phyloP scores from a whole-genome alignment of 2,888 invertebrate species.

The Drosophila birchii region DNA sequence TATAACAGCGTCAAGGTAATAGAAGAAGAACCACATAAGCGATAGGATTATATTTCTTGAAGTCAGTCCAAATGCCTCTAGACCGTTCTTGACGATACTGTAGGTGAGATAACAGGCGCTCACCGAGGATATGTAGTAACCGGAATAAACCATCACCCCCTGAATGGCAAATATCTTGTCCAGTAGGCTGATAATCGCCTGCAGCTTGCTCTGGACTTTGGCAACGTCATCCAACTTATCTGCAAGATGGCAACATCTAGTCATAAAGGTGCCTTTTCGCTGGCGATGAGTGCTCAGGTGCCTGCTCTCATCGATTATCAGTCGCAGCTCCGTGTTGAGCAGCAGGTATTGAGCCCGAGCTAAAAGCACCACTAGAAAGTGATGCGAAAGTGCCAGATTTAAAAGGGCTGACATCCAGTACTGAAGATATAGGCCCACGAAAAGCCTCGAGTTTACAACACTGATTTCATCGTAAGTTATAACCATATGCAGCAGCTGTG shows the following conservation, averaged over 20 bases:
- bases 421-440: background rate
- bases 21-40: constrained; percentile 7
- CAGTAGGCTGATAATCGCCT: background rate
- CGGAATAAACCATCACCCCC: constrained; percentile 4
- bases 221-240: constrained; percentile 34
- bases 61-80: background rate
- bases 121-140: constrained; percentile 24
- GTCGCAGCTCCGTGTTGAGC: constrained; percentile 50
- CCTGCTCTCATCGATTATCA: constrained; percentile 30
- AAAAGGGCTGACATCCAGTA: constrained; percentile 37
- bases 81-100: constrained; percentile 9
- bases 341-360: constrained; percentile 58
- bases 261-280: constrained; percentile 13
- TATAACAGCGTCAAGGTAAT: constrained; percentile 25
- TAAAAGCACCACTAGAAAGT: constrained; percentile 46
- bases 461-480: background rate
- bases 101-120: constrained; percentile 14
- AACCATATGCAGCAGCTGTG: constrained; percentile 24
- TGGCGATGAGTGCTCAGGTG: constrained; percentile 8
- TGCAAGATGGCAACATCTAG: constrained; percentile 30
- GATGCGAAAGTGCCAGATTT: constrained; percentile 50
- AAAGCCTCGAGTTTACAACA: background rate
- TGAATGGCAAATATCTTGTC: constrained; percentile 12
- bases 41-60: background rate
- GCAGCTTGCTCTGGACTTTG: constrained; percentile 7